Conservation (phyloP, 2,113 vertebrate genomes). For the Halcyon malimbica region DNA sequence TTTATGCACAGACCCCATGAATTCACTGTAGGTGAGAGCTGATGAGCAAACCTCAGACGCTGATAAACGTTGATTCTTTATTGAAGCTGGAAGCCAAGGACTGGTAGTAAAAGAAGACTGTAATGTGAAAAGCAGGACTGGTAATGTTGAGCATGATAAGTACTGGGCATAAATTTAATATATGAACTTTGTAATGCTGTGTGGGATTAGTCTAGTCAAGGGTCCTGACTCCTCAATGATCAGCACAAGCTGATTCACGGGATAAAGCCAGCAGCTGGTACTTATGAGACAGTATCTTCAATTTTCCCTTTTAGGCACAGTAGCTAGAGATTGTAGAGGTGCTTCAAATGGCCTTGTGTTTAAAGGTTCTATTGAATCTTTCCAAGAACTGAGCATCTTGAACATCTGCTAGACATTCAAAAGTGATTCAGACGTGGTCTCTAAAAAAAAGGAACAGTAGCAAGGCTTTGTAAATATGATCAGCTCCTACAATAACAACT, state of each 20-base stretch:
- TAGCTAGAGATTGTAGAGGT: background rate
- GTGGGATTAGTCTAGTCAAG: background rate
- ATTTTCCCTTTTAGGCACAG: background rate
- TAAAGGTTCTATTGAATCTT: background rate
- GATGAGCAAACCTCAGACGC: background rate
- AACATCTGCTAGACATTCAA: background rate
- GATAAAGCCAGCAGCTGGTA: background rate
- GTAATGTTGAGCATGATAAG: background rate
- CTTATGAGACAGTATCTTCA: background rate
- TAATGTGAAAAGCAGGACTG: background rate
- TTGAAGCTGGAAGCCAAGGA: background rate
- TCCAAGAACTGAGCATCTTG: background rate
- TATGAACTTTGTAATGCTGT: background rate
- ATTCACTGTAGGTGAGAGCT: background rate
- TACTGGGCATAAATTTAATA: background rate
- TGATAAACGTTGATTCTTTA: background rate
- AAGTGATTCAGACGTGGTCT: background rate
- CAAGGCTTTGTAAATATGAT: slow-evolving; percentile 5
- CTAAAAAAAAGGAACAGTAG: background rate
- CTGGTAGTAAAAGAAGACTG: background rate
- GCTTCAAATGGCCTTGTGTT: background rate
- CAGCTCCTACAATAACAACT: background rate
- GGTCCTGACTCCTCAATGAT: background rate
- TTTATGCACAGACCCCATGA: background rate
- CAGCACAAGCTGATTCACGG: background rate